These are phyloP conservation scores for Trichosurus vulpecula DNA, from an alignment of 2,797 vertebrate species.

Conservation along the genomic window DNA sequence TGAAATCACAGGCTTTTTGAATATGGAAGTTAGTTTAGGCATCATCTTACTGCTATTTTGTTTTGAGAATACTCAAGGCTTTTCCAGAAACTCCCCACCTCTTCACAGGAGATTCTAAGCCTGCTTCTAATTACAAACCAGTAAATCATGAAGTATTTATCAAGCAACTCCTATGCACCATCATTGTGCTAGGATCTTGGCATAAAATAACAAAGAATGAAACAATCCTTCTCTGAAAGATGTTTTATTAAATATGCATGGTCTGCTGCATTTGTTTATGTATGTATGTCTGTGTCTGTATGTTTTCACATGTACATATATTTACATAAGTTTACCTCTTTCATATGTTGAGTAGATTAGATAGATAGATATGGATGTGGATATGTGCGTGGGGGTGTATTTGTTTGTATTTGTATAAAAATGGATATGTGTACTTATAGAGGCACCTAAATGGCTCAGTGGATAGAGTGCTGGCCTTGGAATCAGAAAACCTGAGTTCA, in stretches of 20 bases:
- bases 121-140: neutral
- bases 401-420: neutral
- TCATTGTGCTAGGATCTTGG: neutral
- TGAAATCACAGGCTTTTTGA: neutral
- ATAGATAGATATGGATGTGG: too few relatives aligned
- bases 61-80: neutral
- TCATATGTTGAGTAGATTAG: too few relatives aligned
- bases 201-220: neutral
- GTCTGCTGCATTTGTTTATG: neutral
- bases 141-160: neutral
- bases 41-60: neutral
- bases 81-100: neutral
- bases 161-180: neutral
- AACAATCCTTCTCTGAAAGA: neutral
- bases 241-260: neutral
- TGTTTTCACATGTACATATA: neutral
- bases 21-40: neutral
- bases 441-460: neutral
- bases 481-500: neutral
- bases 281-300: neutral
- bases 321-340: too few relatives aligned
- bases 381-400: neutral
- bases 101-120: neutral
- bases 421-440: neutral
- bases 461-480: neutral